Conservation (phyloP, 2,113 vertebrate species). For the Gallinago media region DNA sequence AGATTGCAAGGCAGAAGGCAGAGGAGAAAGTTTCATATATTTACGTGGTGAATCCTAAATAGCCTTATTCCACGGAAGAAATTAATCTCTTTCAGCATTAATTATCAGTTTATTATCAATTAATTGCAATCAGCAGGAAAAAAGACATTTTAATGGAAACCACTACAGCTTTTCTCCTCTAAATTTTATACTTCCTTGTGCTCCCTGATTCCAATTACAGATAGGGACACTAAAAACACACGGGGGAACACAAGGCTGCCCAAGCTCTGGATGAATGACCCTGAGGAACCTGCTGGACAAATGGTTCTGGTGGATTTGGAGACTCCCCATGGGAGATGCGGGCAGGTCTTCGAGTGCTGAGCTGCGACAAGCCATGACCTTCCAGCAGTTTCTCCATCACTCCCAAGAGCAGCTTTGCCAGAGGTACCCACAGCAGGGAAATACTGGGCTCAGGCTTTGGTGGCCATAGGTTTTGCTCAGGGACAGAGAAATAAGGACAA, state of each 20-base stretch:
- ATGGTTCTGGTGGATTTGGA: background rate
- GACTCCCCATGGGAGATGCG: rapidly evolving
- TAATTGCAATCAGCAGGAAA: background rate
- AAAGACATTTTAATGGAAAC: background rate
- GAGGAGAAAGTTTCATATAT: background rate
- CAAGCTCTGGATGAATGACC: background rate
- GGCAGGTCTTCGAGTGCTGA: rapidly evolving
- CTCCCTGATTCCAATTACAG: background rate
- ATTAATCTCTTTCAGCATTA: background rate
- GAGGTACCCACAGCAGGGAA: background rate
- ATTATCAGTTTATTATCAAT: constrained; percentile 1
- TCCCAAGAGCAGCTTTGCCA: background rate
- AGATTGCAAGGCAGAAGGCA: background rate
- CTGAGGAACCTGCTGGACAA: background rate
- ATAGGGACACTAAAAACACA: background rate
- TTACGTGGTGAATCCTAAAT: background rate
- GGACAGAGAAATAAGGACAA: background rate
- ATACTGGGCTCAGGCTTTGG: background rate
- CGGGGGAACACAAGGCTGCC: background rate
- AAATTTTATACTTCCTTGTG: background rate
- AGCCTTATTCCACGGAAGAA: background rate
- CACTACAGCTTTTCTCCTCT: background rate
- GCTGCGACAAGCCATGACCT: background rate
- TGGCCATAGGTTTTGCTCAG: background rate
- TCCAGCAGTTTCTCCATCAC: background rate